phyloP scores from a whole-genome alignment of 2,888 invertebrate species.

The Dichetophora obliterata region DNA sequence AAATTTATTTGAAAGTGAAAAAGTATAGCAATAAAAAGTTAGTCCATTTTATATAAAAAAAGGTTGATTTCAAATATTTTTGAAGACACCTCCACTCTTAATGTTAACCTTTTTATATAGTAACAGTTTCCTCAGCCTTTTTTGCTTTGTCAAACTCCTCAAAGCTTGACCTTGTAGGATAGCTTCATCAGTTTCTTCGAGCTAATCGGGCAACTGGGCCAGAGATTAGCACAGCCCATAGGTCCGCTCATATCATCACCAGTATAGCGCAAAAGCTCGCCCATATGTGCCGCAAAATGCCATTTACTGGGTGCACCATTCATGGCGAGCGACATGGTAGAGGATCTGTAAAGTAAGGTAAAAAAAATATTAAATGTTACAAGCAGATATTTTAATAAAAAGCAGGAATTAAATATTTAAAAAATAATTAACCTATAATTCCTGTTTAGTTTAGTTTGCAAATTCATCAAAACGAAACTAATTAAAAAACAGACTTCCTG shows the following conservation, averaged over 20 bases:
- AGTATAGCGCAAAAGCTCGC: conserved; percentile 67
- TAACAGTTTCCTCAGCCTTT: conserved; percentile 4
- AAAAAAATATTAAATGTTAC: conserved; percentile 45
- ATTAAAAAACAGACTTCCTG: too few species aligned
- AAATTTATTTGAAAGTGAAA: too few species aligned
- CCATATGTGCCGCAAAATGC: conserved; percentile 70
- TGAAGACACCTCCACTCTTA: too few species aligned
- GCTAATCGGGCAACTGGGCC: conserved; percentile 70
- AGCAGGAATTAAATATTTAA: too few species aligned
- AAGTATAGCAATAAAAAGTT: too few species aligned
- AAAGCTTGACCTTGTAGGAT: conserved; percentile 66
- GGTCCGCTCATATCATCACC: conserved; percentile 67
- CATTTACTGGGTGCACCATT: conserved; percentile 69
- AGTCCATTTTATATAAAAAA: too few species aligned
- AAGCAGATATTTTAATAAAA: too few species aligned
- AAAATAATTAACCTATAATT: too few species aligned
- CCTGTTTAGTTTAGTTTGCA: neutral
- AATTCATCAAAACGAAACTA: neutral
- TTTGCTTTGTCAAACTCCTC: neutral
- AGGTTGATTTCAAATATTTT: too few species aligned
- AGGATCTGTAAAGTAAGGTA: conserved; percentile 60
- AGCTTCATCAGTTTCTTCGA: conserved; percentile 69
- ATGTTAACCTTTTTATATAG: neutral
- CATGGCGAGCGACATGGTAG: conserved; percentile 69
- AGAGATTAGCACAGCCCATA: conserved; percentile 68